Percentiles rank a stretch among this genome's conserved stretches.
These are phyloP conservation scores for Solea solea DNA, from an alignment of 2,113 vertebrate species.

Conservation along the genomic window DNA sequence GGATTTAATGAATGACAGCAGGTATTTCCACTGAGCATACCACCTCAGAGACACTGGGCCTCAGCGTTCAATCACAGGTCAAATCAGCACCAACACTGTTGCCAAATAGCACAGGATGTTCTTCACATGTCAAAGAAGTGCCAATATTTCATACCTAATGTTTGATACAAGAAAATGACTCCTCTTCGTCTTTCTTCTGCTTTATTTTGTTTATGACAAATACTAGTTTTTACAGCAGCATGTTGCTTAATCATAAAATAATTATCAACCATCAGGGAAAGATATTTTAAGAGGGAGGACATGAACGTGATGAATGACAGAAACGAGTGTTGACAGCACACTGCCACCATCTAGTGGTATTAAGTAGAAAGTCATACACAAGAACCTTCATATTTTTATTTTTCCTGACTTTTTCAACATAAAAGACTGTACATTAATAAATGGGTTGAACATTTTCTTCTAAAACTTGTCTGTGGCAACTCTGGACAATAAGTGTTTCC, in stretches of 20 bases:
- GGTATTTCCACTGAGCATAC: conserved; percentile 56
- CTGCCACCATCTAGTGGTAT: conserved; percentile 66
- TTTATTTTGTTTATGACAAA: too few species aligned
- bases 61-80: conserved; percentile 55
- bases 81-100: conserved; percentile 50
- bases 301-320: too few species aligned
- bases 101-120: conserved; percentile 37
- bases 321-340: conserved; percentile 11
- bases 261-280: too few species aligned
- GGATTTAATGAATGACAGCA: conserved; percentile 67
- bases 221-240: too few species aligned
- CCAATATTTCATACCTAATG: background rate
- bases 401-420: background rate
- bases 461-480: conserved; percentile 36
- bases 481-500: conserved; percentile 78
- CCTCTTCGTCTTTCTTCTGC: too few species aligned
- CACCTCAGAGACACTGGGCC: conserved; percentile 45
- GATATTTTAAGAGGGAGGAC: too few species aligned
- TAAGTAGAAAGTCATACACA: background rate
- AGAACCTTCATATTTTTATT: too few species aligned
- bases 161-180: too few species aligned
- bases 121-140: conserved; percentile 24
- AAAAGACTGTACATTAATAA: background rate
- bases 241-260: too few species aligned
- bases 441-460: background rate